Conservation (phyloP, 2,888 invertebrate species). For the Phoronis australis region DNA sequence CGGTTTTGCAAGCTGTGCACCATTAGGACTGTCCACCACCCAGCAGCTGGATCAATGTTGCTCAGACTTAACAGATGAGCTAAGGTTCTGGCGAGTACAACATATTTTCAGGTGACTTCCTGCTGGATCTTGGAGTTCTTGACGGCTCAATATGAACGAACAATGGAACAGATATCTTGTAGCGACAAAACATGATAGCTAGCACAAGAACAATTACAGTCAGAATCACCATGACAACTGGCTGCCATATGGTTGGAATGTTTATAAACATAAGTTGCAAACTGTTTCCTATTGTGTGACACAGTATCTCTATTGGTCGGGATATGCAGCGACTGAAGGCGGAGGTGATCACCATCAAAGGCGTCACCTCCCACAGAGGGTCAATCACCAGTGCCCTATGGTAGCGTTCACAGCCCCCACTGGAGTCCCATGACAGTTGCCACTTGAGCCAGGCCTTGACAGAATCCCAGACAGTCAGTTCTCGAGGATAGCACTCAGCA, state of each 20-base stretch:
- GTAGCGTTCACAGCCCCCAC: constrained; percentile 37
- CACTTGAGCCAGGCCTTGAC: constrained; percentile 22
- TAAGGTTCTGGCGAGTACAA: too few relatives aligned
- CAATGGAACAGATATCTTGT: constrained; percentile 17
- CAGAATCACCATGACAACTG: constrained; percentile 23
- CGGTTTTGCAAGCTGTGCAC: too few relatives aligned
- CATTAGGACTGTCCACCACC: too few relatives aligned
- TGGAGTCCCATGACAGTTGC: constrained; percentile 34
- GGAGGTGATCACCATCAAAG: constrained; percentile 33
- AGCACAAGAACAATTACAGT: constrained; percentile 16
- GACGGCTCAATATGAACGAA: neutral
- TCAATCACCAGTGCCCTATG: constrained; percentile 36
- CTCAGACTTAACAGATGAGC: too few relatives aligned
- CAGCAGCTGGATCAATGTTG: too few relatives aligned
- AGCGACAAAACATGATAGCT: constrained; percentile 23
- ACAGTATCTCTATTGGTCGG: constrained; percentile 28
- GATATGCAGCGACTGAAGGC: constrained; percentile 28
- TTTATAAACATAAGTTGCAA: constrained; percentile 32
- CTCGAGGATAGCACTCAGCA: constrained; percentile 25
- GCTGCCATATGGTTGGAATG: constrained; percentile 41
- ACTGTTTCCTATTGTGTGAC: constrained; percentile 25
- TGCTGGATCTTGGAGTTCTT: too few relatives aligned
- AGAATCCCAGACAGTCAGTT: constrained; percentile 24
- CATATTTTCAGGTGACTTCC: too few relatives aligned
- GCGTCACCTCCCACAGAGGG: constrained; percentile 42